A percentile compares a stretch with the other conserved stretches of the same genome.
phyloP scores from a whole-genome alignment of 2,888 invertebrate species.

The Leptura quadrifasciata region DNA sequence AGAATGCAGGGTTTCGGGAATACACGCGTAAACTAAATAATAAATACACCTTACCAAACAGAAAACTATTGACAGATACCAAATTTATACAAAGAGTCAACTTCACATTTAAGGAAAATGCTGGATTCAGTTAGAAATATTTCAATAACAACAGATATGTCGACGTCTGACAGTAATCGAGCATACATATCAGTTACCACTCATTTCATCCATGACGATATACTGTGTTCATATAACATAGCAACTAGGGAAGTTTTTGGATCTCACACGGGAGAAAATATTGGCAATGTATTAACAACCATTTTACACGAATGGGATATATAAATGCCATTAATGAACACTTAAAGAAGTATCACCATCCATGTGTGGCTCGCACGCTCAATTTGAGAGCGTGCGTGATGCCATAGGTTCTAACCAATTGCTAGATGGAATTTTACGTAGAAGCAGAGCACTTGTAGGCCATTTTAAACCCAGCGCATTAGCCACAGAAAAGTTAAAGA shows the following conservation, averaged over 20 bases:
- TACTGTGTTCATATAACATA: not conserved
- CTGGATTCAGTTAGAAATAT: conserved; percentile 50
- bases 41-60: too few species aligned
- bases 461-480: conserved; percentile 23
- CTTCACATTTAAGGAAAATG: conserved; percentile 45
- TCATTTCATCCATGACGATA: conserved; percentile 43
- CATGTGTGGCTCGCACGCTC: conserved; percentile 24
- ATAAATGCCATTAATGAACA: conserved; percentile 14
- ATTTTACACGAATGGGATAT: conserved; percentile 61
- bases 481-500: conserved; percentile 16
- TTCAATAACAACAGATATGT: conserved; percentile 63
- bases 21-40: too few species aligned
- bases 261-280: conserved; percentile 18
- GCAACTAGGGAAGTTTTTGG: conserved; percentile 13
- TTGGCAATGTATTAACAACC: not conserved
- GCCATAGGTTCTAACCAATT: not conserved
- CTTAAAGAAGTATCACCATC: conserved; percentile 24
- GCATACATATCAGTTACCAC: conserved; percentile 57
- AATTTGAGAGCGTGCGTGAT: conserved; percentile 15
- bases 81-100: not conserved
- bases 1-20: too few species aligned
- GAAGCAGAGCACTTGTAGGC: conserved; percentile 19
- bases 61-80: conserved; percentile 42
- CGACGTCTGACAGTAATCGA: conserved; percentile 60
- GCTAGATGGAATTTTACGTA: conserved; percentile 15